These are phyloP conservation scores for Laspeyria flexula DNA, from an alignment of 2,888 invertebrate genomes.

Conservation along the genomic window DNA sequence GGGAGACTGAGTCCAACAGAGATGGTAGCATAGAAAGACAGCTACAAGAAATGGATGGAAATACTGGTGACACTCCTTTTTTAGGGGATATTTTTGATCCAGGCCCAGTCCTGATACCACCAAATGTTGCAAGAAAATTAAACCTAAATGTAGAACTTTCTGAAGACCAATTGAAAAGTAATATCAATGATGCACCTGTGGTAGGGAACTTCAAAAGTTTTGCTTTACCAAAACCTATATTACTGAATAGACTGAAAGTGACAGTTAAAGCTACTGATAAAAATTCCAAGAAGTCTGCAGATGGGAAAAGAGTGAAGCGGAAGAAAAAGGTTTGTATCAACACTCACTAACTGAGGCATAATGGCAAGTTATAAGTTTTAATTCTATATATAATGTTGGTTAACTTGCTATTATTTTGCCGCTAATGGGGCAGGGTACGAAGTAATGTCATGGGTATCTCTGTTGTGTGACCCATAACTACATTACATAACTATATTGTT, in stretches of 20 bases:
- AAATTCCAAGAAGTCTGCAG: slow-evolving; percentile 54
- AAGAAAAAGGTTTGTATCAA: slow-evolving; percentile 78
- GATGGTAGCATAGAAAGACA: slow-evolving; percentile 76
- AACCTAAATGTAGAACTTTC: slow-evolving; percentile 63
- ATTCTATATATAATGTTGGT: not conserved
- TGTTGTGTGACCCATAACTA: not conserved
- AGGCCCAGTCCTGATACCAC: slow-evolving; percentile 65
- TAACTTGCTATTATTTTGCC: not conserved
- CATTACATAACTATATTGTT: slow-evolving; percentile 55
- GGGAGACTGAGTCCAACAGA: slow-evolving; percentile 74
- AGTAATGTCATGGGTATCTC: not conserved
- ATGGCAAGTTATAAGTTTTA: not conserved
- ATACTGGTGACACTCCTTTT: slow-evolving; percentile 76
- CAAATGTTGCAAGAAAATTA: slow-evolving; percentile 63
- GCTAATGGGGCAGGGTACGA: not conserved
- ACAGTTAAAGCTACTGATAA: slow-evolving; percentile 71
- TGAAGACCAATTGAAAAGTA: slow-evolving; percentile 51
- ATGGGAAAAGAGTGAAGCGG: slow-evolving; percentile 58
- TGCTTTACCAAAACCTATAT: slow-evolving; percentile 80
- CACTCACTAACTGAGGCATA: slow-evolving; percentile 15
- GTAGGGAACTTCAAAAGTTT: slow-evolving; percentile 84
- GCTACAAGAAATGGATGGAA: slow-evolving; percentile 69
- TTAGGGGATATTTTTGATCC: slow-evolving; percentile 83
- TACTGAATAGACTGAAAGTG: slow-evolving; percentile 78
- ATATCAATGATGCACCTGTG: slow-evolving; percentile 67